phyloP scores from a whole-genome alignment of 2,888 invertebrate genomes.

The Agrotis segetum region DNA sequence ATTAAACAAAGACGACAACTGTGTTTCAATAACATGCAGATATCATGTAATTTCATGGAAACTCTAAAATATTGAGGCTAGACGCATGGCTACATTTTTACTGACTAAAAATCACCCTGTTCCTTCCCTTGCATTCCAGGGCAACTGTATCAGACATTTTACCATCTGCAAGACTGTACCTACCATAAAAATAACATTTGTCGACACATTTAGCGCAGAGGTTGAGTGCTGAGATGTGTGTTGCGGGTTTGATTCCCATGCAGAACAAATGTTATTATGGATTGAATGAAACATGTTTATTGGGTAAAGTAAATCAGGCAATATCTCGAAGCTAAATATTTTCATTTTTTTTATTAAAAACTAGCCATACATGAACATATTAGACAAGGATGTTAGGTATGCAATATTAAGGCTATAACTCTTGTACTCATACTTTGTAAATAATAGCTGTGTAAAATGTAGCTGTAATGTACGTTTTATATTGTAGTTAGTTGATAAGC shows the following conservation, averaged over 20 bases:
- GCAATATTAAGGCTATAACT: slow-evolving; percentile 9
- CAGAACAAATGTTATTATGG: too few species aligned
- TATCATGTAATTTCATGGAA: too few species aligned
- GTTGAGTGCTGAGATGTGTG: too few species aligned
- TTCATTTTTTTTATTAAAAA: neutral
- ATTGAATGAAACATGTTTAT: neutral
- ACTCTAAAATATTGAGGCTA: too few species aligned
- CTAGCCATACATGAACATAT: slow-evolving; percentile 9
- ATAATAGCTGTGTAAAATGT: neutral
- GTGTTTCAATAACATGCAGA: too few species aligned
- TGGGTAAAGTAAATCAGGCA: neutral
- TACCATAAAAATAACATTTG: too few species aligned
- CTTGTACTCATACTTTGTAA: neutral
- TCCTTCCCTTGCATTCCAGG: too few species aligned
- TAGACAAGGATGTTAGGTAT: slow-evolving; percentile 27
- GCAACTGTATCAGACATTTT: neutral
- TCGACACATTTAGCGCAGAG: too few species aligned
- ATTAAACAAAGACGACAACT: too few species aligned
- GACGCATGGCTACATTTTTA: neutral
- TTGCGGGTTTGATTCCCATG: too few species aligned
- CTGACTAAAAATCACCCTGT: neutral
- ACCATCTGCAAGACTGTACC: neutral
- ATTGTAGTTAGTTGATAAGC: neutral
- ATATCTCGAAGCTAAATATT: neutral
- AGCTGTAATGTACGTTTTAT: neutral